phyloP scores from a whole-genome alignment of 2,113 vertebrate genomes.

The Panurus biarmicus region DNA sequence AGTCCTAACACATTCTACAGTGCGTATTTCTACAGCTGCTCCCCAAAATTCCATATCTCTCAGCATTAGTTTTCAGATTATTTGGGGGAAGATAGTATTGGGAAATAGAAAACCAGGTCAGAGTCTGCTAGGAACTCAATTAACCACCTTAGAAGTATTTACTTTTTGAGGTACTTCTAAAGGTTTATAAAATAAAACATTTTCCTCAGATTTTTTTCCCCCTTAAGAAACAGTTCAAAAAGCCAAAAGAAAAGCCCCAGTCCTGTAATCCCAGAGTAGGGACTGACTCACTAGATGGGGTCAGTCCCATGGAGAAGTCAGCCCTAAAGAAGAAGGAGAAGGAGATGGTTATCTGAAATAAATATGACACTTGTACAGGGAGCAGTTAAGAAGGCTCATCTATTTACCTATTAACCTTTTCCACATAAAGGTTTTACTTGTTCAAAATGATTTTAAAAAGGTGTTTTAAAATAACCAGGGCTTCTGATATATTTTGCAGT shows the following conservation, averaged over 20 bases:
- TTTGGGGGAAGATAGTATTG: background rate
- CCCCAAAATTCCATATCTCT: background rate
- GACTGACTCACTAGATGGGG: background rate
- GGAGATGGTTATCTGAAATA: background rate
- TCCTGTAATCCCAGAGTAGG: background rate
- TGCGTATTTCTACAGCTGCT: background rate
- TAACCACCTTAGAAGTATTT: background rate
- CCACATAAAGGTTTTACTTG: background rate
- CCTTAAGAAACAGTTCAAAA: background rate
- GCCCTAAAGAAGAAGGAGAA: background rate
- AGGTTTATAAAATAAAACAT: background rate
- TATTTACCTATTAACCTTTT: background rate
- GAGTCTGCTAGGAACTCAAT: background rate
- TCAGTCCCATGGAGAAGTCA: background rate
- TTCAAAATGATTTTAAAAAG: background rate
- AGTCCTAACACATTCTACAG: background rate
- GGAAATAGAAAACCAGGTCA: background rate
- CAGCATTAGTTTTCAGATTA: background rate
- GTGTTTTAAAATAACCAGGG: background rate
- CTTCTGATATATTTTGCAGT: background rate
- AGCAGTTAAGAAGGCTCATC: background rate
- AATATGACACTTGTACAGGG: background rate
- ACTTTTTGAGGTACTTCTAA: background rate
- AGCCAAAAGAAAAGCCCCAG: background rate
- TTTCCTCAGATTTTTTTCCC: background rate